A percentile compares a stretch with the other conserved stretches of the same genome.
These are phyloP conservation scores for Bombus waltoni DNA, from an alignment of 1,140 invertebrate species.

Conservation along the genomic window DNA sequence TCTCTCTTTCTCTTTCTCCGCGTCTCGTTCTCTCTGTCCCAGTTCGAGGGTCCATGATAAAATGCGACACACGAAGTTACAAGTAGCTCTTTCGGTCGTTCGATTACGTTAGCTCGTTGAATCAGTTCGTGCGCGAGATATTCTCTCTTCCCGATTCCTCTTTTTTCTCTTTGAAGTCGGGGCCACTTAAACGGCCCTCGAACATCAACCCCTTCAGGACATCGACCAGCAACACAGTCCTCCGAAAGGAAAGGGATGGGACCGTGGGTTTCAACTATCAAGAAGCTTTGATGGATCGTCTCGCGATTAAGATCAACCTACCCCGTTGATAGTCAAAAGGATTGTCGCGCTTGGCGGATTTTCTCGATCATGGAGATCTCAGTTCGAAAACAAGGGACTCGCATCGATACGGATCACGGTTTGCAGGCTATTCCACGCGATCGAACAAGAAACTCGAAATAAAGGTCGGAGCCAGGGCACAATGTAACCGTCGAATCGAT, in stretches of 20 bases:
- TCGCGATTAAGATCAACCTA: conserved; percentile 32
- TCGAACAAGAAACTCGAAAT: not conserved
- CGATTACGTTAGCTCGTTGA: conserved; percentile 72
- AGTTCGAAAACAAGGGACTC: too few species aligned
- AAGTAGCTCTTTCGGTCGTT: conserved; percentile 73
- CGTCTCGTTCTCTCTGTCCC: not conserved
- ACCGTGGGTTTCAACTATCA: not conserved
- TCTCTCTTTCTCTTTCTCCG: conserved; percentile 3
- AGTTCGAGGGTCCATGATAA: conserved; percentile 43
- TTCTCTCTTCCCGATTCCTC: not conserved
- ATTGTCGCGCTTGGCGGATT: not conserved
- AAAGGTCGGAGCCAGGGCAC: not conserved
- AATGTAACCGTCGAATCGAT: not conserved
- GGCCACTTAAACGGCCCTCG: conserved; percentile 42
- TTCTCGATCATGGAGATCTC: not conserved
- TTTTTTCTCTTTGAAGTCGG: not conserved
- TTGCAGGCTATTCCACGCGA: not conserved
- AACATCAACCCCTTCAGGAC: conserved; percentile 46
- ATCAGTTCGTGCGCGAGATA: conserved; percentile 59
- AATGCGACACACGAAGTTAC: conserved; percentile 66
- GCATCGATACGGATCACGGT: not conserved
- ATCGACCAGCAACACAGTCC: conserved; percentile 13
- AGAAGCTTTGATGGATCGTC: conserved; percentile 48
- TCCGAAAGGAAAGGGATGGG: not conserved
- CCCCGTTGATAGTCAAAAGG: not conserved